Conservation (phyloP, 1,140 invertebrate genomes). For the Drosophila bifasciata region DNA sequence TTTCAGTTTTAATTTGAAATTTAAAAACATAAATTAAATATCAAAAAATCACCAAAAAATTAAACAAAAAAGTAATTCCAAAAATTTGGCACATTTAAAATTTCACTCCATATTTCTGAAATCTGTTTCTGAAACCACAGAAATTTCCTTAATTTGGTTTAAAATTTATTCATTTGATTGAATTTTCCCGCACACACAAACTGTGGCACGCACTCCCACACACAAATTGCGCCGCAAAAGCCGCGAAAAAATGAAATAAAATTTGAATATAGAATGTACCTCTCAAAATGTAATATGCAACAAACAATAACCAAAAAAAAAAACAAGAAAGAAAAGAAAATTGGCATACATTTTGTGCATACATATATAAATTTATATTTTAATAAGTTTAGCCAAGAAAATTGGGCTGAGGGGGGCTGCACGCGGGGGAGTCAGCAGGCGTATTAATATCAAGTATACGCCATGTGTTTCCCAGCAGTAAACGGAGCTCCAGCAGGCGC, state of each 20-base stretch:
- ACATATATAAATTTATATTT: constrained; percentile 35
- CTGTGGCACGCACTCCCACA: not conserved
- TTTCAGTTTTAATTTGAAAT: no score
- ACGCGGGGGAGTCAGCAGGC: constrained; percentile 25
- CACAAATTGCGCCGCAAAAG: constrained; percentile 5
- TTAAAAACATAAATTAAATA: no score
- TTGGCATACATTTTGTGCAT: constrained; percentile 52
- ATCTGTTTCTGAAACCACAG: not conserved
- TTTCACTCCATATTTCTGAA: not conserved
- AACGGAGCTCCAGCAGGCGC: constrained; percentile 2
- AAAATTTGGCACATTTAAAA: no score
- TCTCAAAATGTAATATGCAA: constrained; percentile 54
- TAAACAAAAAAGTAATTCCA: constrained; percentile 3
- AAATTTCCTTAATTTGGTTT: constrained; percentile 2
- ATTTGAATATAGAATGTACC: constrained; percentile 28
- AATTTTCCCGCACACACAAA: not conserved
- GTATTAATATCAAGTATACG: constrained; percentile 65
- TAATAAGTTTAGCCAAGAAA: constrained; percentile 64
- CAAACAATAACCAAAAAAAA: constrained; percentile 19
- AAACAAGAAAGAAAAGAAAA: not conserved
- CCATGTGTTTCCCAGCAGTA: constrained; percentile 60
- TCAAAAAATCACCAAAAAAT: not conserved
- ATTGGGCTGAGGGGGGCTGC: constrained; percentile 33
- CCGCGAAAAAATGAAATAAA: constrained; percentile 34
- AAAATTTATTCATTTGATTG: constrained; percentile 18